Percentiles rank a stretch among this genome's conserved stretches.
These are phyloP conservation scores for Orycteropus afer DNA, from an alignment of 2,113 vertebrate species.

Conservation along the genomic window DNA sequence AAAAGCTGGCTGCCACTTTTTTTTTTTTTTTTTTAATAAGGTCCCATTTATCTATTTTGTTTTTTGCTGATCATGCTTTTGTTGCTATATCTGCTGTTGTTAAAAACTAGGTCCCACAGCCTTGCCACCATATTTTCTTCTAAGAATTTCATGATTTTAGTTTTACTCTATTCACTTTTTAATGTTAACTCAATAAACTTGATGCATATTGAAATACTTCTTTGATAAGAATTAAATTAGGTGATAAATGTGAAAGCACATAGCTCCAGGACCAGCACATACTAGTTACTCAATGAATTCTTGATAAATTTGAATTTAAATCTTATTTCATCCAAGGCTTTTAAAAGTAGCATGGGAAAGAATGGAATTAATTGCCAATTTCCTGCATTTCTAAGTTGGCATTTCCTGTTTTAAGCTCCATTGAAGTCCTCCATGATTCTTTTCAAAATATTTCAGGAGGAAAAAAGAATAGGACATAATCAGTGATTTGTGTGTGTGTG, in stretches of 20 bases:
- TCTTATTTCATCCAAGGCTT: neutral
- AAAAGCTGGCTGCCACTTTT: too few species aligned
- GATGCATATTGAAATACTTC: neutral
- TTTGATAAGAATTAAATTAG: conserved; percentile 28
- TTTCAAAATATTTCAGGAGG: neutral
- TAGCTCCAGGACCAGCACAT: neutral
- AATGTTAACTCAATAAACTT: conserved; percentile 18
- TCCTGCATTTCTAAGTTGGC: neutral
- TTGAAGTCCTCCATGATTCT: neutral
- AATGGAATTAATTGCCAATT: neutral
- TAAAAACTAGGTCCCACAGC: neutral
- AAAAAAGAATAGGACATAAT: neutral
- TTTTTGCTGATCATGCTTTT: neutral
- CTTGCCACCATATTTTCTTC: neutral
- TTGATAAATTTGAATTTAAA: conserved; percentile 25
- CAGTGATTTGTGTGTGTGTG: neutral
- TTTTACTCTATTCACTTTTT: neutral
- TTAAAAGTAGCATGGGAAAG: neutral
- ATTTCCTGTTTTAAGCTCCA: neutral
- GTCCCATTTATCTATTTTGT: neutral
- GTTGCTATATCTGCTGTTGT: neutral
- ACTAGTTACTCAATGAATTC: neutral
- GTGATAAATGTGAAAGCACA: neutral
- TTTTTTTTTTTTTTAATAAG: neutral
- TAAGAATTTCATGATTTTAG: neutral